Evolutionary conservation across 2,888 invertebrate species (phyloP).

Genomic region (Malthinus flaveolus): DNA sequence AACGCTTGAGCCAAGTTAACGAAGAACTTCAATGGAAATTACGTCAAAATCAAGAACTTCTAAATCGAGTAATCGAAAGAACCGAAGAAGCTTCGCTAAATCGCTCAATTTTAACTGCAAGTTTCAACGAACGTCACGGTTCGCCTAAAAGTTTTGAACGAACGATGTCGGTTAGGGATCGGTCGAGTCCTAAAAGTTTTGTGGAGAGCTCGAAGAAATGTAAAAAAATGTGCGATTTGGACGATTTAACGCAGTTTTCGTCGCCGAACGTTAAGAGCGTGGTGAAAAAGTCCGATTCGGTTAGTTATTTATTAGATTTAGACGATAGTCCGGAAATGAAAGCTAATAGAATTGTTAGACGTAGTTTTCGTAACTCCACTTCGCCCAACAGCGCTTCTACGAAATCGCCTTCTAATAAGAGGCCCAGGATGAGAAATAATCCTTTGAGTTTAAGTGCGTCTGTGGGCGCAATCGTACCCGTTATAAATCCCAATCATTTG

Average conservation of each 20-base stretch:
- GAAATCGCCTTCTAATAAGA: constrained; percentile 52
- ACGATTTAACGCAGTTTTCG: constrained; percentile 61
- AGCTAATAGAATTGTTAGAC: constrained; percentile 69
- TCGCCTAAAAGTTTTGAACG: constrained; percentile 39
- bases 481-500: constrained; percentile 44
- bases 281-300: constrained; percentile 83
- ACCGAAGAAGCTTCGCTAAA: constrained; percentile 40
- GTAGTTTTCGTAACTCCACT: constrained; percentile 64
- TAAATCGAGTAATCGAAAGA: constrained; percentile 53
- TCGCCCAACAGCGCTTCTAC: constrained; percentile 52
- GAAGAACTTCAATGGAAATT: constrained; percentile 89
- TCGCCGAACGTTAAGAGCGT: constrained; percentile 81
- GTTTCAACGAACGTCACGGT: constrained; percentile 43
- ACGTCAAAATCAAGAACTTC: constrained; percentile 78
- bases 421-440: constrained; percentile 52
- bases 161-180: constrained; percentile 46
- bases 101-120: constrained; percentile 47
- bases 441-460: constrained; percentile 58
- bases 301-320: constrained; percentile 84
- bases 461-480: constrained; percentile 55
- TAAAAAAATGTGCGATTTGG: constrained; percentile 44
- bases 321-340: constrained; percentile 72
- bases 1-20: constrained; percentile 77
- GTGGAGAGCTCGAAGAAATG: constrained; percentile 34
- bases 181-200: constrained; percentile 36